Base-by-base conservation (phyloP, 2,113 vertebrate genomes). In the Brienomyrus brachyistius region DNA sequence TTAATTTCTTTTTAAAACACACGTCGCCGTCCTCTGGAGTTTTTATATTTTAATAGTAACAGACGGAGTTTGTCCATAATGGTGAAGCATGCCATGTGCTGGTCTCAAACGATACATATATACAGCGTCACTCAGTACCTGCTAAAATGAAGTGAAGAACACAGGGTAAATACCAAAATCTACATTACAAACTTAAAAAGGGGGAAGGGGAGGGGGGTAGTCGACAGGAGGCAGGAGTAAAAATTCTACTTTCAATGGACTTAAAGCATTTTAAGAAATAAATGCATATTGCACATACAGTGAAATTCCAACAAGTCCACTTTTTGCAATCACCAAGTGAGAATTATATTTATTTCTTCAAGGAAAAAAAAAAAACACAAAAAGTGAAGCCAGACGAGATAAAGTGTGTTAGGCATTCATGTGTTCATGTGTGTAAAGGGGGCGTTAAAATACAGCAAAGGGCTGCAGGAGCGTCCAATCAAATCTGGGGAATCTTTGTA, bases 71-170 rank as follows among this genome's bases (percentile, higher is more conserved):
- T 27, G 52, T 85, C 89, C 52, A 13, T 95, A 96, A 96, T 95
- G 95, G 95, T 97, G 95, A 97, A 94, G 97, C 97, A 98, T 98
- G 97, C 98, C 97, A 97, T 96, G 96, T 97, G 97, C 96, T 97
- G 96, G 94, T 97, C 96, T 97, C 96, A 97, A 97, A 98, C 96
- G 95, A 96, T 94, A 96, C 94, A 94, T 96, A 96, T 97, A 98
- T 97, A 98, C 97, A 98, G 96, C 96, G 94, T 97, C 97, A 98
- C 97, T 97, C 97, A 97, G 98, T 98, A 99, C 98, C 98, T 98
- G 97, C 97, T 98, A 98, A 98, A 98, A 98, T 96, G 95, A 97
- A 95, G 98, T 98, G 98, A 97, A 94, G 94, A 94, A 96, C 97
- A 97, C 94, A 97, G 95, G 96, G 91, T 95, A 97, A 93, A 96